Evolutionary conservation across 2,797 vertebrate species (phyloP).

Genomic region (Neostethus bicornis): DNA sequence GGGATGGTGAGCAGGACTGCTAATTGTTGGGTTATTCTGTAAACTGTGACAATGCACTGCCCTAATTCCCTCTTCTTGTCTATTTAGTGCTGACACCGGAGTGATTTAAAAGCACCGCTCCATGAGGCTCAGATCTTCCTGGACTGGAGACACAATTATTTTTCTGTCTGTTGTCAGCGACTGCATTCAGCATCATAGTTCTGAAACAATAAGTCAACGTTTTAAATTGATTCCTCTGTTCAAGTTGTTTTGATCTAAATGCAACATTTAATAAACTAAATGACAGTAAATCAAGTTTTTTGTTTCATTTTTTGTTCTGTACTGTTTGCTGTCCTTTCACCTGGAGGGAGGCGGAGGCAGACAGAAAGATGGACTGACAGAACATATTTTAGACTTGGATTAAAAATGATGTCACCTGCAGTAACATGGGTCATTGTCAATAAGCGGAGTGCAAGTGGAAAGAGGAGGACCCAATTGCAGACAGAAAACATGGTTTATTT

Average conservation of each 20-base stretch:
- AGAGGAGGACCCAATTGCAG: too few relatives aligned
- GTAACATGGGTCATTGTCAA: too few relatives aligned
- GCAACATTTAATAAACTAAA: background rate
- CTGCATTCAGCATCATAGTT: conserved; percentile 41
- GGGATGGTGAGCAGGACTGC: conserved; percentile 58
- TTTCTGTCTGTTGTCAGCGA: conserved; percentile 24
- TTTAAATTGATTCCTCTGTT: background rate
- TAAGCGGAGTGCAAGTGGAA: too few relatives aligned
- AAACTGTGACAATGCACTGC: conserved; percentile 59
- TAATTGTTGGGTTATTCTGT: conserved; percentile 73
- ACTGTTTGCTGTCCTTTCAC: too few relatives aligned
- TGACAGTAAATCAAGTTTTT: background rate
- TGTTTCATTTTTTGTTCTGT: too few relatives aligned
- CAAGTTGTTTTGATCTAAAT: background rate
- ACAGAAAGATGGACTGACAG: too few relatives aligned
- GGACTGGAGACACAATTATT: conserved; percentile 20
- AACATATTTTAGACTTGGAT: too few relatives aligned
- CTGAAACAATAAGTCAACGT: conserved; percentile 37
- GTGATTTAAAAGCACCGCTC: conserved; percentile 33
- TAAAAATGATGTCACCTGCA: too few relatives aligned
- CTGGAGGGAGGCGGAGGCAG: too few relatives aligned
- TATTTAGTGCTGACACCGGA: conserved; percentile 28
- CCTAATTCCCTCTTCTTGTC: conserved; percentile 48
- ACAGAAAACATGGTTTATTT: too few relatives aligned
- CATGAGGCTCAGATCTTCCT: conserved; percentile 20